Conservation (phyloP, 2,888 invertebrate genomes). For the Apodemia zela region DNA sequence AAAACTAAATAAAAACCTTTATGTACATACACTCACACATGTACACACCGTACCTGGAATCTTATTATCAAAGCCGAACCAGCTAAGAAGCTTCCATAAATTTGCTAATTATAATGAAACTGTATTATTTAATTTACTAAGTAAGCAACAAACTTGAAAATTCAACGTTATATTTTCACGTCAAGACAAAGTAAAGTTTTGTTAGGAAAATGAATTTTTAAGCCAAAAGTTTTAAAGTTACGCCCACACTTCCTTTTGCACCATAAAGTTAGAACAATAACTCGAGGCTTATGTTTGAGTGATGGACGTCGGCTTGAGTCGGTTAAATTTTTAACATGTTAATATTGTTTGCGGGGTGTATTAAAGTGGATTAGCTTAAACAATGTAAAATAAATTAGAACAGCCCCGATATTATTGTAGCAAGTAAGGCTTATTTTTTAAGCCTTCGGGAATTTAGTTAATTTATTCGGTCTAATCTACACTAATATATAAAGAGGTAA, state of each 20-base stretch:
- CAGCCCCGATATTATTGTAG: background rate
- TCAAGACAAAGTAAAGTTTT: slow-evolving; percentile 4
- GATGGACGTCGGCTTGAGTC: slow-evolving; percentile 9
- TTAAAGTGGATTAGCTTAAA: background rate
- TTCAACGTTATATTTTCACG: slow-evolving; percentile 3
- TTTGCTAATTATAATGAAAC: background rate
- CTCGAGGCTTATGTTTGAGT: slow-evolving; percentile 10
- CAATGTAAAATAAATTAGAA: slow-evolving; percentile 3
- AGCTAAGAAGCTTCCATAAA: no score
- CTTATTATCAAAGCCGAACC: no score
- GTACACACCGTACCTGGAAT: no score
- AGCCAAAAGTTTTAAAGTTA: slow-evolving; percentile 13
- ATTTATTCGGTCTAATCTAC: no score
- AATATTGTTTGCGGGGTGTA: background rate
- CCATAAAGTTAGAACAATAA: slow-evolving; percentile 12
- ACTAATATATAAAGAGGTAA: no score
- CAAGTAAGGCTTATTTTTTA: background rate
- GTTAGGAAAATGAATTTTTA: slow-evolving; percentile 14
- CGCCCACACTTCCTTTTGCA: background rate
- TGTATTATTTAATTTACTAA: background rate
- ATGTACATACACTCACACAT: no score
- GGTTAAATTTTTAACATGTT: slow-evolving; percentile 13
- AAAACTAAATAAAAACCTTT: no score
- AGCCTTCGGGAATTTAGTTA: no score
- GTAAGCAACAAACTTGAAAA: background rate